Percentiles rank a stretch among this genome's conserved stretches.
Evolutionary conservation across 2,113 vertebrate genomes (phyloP).

Genomic region (Oncorhynchus mykiss): DNA sequence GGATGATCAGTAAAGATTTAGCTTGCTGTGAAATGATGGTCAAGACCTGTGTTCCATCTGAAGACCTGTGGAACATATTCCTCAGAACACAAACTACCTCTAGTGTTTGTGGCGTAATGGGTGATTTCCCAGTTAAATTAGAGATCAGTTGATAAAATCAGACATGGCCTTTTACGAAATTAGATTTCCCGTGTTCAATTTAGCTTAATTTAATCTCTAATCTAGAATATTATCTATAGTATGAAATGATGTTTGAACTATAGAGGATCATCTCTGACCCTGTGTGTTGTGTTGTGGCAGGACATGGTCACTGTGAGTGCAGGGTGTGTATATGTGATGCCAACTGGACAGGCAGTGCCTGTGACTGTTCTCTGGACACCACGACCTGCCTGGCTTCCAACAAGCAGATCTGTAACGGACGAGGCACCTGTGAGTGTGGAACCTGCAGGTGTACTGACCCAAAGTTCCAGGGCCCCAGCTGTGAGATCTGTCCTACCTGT

Average conservation of each 20-base stretch:
- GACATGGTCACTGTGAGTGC: slow-evolving; percentile 90
- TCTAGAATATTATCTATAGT: no score
- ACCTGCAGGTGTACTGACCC: slow-evolving; percentile 88
- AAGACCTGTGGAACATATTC: neutral
- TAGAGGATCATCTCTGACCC: neutral
- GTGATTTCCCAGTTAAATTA: neutral
- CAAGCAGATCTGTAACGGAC: slow-evolving; percentile 90
- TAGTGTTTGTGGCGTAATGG: neutral
- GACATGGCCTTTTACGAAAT: neutral
- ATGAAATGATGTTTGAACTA: neutral
- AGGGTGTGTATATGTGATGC: slow-evolving; percentile 85
- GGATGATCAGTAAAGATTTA: neutral
- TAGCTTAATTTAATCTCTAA: no score
- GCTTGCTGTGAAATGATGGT: neutral
- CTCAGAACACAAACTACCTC: neutral
- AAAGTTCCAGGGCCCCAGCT: slow-evolving; percentile 93
- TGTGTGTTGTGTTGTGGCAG: slow-evolving; percentile 61
- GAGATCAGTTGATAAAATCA: neutral
- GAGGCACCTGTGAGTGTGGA: slow-evolving; percentile 88
- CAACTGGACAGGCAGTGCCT: slow-evolving; percentile 90
- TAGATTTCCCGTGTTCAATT: neutral
- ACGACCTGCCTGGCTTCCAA: slow-evolving; percentile 82
- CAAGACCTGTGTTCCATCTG: no score
- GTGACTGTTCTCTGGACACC: slow-evolving; percentile 89
- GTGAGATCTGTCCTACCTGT: slow-evolving; percentile 94